Conservation (phyloP, 1,140 invertebrate genomes). For the Caenorhabditis brenneri region DNA sequence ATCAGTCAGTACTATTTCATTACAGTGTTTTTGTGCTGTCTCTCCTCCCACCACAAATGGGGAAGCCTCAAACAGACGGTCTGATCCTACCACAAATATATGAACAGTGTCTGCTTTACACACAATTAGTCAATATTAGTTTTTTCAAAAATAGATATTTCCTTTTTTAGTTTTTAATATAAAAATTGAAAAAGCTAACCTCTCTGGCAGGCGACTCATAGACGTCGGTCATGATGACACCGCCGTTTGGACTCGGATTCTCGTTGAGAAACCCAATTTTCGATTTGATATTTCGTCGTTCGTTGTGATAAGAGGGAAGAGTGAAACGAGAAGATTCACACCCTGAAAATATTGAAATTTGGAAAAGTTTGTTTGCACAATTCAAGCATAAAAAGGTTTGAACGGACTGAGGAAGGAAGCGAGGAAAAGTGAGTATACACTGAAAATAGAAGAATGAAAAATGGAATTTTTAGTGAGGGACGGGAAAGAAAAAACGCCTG, state of each 20-base stretch:
- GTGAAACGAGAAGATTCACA: not conserved
- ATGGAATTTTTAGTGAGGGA: no score
- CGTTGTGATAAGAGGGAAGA: not conserved
- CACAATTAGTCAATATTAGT: slow-evolving; percentile 18
- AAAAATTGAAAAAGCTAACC: not conserved
- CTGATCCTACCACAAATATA: not conserved
- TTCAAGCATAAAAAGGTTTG: not conserved
- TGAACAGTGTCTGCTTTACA: not conserved
- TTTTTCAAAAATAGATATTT: not conserved
- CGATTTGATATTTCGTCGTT: not conserved
- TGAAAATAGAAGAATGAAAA: not conserved
- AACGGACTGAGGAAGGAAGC: not conserved
- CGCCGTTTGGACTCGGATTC: not conserved
- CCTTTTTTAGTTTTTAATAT: not conserved
- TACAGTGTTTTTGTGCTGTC: no score
- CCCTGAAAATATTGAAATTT: not conserved
- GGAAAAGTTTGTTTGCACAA: not conserved
- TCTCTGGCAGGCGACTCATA: slow-evolving; percentile 33
- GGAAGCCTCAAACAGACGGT: no score
- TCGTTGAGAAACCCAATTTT: not conserved
- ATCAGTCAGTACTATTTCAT: no score
- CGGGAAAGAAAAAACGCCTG: not conserved
- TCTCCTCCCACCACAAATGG: no score
- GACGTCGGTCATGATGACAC: slow-evolving; percentile 15
- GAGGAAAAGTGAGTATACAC: not conserved